These are phyloP conservation scores for Torymus aiolomorphi DNA, from an alignment of 2,888 invertebrate species.

Conservation along the genomic window DNA sequence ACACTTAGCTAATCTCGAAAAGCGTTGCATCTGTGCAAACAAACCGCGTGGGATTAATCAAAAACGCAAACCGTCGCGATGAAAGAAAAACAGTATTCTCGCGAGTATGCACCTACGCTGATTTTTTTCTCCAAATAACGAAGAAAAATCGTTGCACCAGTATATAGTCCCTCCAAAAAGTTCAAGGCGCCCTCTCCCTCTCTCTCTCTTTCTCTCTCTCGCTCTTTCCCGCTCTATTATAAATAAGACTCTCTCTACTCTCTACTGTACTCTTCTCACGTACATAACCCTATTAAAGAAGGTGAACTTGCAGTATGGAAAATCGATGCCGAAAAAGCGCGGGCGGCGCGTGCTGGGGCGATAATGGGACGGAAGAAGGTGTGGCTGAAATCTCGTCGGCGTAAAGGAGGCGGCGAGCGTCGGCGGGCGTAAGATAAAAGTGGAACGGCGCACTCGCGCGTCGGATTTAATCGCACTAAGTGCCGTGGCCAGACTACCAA, in stretches of 20 bases:
- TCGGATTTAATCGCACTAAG: constrained; percentile 71
- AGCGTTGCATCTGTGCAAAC: too few relatives aligned
- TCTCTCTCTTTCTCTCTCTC: background rate
- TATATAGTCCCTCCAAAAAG: too few relatives aligned
- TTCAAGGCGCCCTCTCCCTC: too few relatives aligned
- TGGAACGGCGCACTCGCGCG: constrained; percentile 52
- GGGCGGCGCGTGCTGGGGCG: constrained; percentile 48
- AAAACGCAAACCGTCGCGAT: too few relatives aligned
- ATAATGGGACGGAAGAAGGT: constrained; percentile 60
- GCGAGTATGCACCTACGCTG: background rate
- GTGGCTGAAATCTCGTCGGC: constrained; percentile 60
- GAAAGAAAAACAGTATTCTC: background rate
- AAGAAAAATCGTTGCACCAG: too few relatives aligned
- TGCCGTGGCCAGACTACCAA: constrained; percentile 60
- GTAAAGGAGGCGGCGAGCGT: constrained; percentile 47
- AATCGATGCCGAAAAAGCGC: constrained; percentile 56
- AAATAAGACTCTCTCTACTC: constrained; percentile 6
- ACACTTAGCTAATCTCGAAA: too few relatives aligned
- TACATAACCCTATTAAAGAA: constrained; percentile 41
- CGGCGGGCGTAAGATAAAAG: constrained; percentile 47
- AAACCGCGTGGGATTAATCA: too few relatives aligned
- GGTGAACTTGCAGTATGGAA: constrained; percentile 55
- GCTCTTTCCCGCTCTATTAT: constrained; percentile 25
- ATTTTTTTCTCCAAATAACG: too few relatives aligned
- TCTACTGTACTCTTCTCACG: constrained; percentile 6